Evolutionary conservation across 2,888 invertebrate genomes (phyloP).

Genomic region (Drosophila paramelanica): DNA sequence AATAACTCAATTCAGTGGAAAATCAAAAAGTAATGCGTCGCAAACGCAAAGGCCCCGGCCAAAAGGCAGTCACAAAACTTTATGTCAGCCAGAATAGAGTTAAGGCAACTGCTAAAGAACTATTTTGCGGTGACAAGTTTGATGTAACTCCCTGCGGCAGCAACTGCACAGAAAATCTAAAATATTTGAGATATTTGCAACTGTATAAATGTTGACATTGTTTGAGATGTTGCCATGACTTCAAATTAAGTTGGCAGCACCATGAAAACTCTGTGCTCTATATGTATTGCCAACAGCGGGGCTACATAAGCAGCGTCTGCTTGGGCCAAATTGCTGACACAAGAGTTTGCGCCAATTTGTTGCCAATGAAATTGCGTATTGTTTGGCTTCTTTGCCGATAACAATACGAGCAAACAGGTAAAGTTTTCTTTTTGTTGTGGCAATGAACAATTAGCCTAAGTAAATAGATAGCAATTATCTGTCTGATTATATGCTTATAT

Average conservation of each 20-base stretch:
- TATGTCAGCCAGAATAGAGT: slow-evolving; percentile 49
- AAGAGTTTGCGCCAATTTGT: slow-evolving; percentile 62
- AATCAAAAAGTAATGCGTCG: slow-evolving; percentile 53
- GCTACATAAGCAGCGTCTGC: slow-evolving; percentile 49
- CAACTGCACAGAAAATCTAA: slow-evolving; percentile 47
- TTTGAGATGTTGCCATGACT: slow-evolving; percentile 30
- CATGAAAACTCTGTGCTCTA: slow-evolving; percentile 41
- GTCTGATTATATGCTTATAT: slow-evolving; percentile 24
- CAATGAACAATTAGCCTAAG: slow-evolving; percentile 20
- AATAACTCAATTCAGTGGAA: slow-evolving; percentile 74
- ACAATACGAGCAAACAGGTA: slow-evolving; percentile 4
- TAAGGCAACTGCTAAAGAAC: slow-evolving; percentile 47
- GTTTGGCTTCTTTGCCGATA: slow-evolving; percentile 44
- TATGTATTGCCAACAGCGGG: slow-evolving; percentile 22
- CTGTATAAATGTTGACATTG: slow-evolving; percentile 66
- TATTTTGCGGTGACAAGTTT: slow-evolving; percentile 71
- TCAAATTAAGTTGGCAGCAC: slow-evolving; percentile 59
- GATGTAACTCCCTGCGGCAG: slow-evolving; percentile 53
- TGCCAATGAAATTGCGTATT: slow-evolving; percentile 33
- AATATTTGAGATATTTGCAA: slow-evolving; percentile 71
- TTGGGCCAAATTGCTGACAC: slow-evolving; percentile 63
- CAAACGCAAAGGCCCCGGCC: slow-evolving; percentile 44
- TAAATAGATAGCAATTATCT: slow-evolving; percentile 20
- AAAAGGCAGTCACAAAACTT: slow-evolving; percentile 51
- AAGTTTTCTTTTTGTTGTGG: slow-evolving; percentile 32